Base-by-base conservation (phyloP, 2,113 vertebrate genomes). In the Dicaeum eximium region DNA sequence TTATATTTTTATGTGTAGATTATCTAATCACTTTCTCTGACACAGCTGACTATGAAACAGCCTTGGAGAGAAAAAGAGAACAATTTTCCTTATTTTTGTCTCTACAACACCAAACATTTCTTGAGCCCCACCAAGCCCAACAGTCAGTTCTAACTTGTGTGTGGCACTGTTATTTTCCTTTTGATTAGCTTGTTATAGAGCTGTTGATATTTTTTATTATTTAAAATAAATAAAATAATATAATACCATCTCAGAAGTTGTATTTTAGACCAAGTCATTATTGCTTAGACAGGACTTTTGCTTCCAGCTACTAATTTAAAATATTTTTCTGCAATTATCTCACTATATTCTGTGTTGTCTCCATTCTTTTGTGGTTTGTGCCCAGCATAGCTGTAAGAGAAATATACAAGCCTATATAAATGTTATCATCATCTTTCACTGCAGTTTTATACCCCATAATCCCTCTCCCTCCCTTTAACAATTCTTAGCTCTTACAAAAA, bases 121-220 rank as follows among this genome's bases (percentile, higher is more conserved):
- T 67, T 50, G 53, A 7, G 18, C 13, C 31, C 3, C 0, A 0
- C 9, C 21, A 71, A 47, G 15, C 8, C 15, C 10, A 10, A 37
- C 4, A 45, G 30, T 24, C 16, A 53, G 37, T n/a, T 91, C 8
- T 16, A 44, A 0, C 13, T 93, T 71, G 24, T 35, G 4, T 44
- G 19, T 45, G 25, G 23, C 25, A 74, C 6, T 47, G 4, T 21
- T 45, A 31, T 89, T 57, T 69, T 22, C 14, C 8, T 30, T 80
- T 60, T 6, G 1, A 61, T 38, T 80, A 51, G 21, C 3, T 62
- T 85, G 1, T 47, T 65, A 44, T 1, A 18, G 6, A 74, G 18
- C 4, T 80, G 13, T 37, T 84, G 6, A 42, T 1, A 47, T 42
- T 60, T 72, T 73, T 51, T 57, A 48, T 15, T 44, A 64, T 70